Percentiles rank a stretch among this genome's conserved stretches.
phyloP scores from a whole-genome alignment of 2,888 invertebrate species.

The Carabus problematicus region DNA sequence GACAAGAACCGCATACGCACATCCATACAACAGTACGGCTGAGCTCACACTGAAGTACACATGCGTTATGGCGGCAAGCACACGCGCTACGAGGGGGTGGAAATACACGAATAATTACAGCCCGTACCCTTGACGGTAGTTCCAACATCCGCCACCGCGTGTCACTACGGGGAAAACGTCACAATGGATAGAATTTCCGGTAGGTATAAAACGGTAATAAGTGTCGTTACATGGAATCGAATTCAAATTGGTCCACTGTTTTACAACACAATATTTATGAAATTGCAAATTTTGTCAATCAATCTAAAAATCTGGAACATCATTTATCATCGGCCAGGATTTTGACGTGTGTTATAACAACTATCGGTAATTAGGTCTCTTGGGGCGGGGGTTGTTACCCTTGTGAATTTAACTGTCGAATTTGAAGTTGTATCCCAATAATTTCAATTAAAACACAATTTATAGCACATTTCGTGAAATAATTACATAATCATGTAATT shows the following conservation, averaged over 20 bases:
- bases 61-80: neutral
- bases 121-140: constrained; percentile 22
- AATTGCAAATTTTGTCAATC: no score
- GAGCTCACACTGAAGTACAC: constrained; percentile 5
- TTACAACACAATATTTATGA: no score
- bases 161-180: constrained; percentile 18
- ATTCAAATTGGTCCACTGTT: no score
- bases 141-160: constrained; percentile 4
- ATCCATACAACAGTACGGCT: neutral
- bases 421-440: no score
- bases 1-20: neutral
- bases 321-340: no score
- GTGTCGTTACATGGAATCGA: no score
- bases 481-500: neutral
- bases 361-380: no score
- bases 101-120: constrained; percentile 28
- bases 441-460: neutral
- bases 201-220: neutral
- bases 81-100: constrained; percentile 10
- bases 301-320: no score
- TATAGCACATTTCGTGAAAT: constrained; percentile 20
- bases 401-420: no score
- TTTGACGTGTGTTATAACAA: no score
- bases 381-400: no score
- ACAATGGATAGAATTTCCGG: constrained; percentile 19